These are phyloP conservation scores for Acanthurus tractus DNA, from an alignment of 2,797 vertebrate species.

Conservation along the genomic window DNA sequence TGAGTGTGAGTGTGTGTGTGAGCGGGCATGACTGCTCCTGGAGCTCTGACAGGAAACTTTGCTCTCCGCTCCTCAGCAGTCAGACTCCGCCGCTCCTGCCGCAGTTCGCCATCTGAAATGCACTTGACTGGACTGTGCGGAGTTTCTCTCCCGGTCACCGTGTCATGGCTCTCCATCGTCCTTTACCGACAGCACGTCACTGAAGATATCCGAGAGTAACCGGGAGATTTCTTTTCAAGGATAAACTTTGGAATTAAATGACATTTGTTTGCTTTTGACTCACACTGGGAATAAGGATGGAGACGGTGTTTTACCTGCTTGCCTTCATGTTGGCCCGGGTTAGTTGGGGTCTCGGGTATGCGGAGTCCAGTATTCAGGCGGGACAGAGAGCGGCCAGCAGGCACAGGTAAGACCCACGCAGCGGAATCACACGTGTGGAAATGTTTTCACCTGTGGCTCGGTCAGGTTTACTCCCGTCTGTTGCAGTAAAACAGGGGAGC, in stretches of 20 bases:
- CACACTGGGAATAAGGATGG: slow-evolving; percentile 53
- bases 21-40: slow-evolving; percentile 51
- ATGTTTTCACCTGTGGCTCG: neutral
- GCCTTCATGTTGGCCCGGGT: slow-evolving; percentile 34
- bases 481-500: neutral
- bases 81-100: slow-evolving; percentile 7
- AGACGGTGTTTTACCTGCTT: slow-evolving; percentile 63
- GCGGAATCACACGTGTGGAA: neutral
- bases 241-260: slow-evolving; percentile 33
- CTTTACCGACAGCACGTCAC: neutral
- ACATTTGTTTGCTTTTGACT: slow-evolving; percentile 1
- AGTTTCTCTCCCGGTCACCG: slow-evolving; percentile 16
- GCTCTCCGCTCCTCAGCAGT: slow-evolving; percentile 26
- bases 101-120: slow-evolving; percentile 35
- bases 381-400: slow-evolving; percentile 83
- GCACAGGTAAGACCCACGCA: slow-evolving; percentile 78
- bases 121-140: slow-evolving; percentile 55
- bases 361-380: slow-evolving; percentile 63
- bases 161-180: slow-evolving; percentile 31
- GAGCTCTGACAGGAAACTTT: slow-evolving; percentile 66
- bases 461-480: neutral
- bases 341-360: slow-evolving; percentile 67
- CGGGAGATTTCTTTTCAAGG: neutral
- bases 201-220: neutral
- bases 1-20: slow-evolving; percentile 21